Percentiles rank a stretch among this genome's conserved stretches.
Evolutionary conservation across 2,113 vertebrate genomes (phyloP).

Genomic region (Daphoenositta chrysoptera): DNA sequence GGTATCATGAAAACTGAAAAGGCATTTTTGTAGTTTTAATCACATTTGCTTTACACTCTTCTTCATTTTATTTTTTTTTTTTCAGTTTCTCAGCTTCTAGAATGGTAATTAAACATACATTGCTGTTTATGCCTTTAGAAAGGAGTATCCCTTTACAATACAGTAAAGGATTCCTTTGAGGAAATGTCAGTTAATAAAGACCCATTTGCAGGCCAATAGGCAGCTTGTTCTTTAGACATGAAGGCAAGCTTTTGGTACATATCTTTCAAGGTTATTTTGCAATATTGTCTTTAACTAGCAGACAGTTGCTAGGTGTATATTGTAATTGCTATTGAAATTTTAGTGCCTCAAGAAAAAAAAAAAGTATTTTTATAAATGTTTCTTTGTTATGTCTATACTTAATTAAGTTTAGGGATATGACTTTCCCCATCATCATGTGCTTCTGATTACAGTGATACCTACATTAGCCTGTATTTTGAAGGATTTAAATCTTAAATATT

Average conservation of each 20-base stretch:
- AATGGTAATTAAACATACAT: neutral
- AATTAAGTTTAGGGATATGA: constrained; percentile 13
- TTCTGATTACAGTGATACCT: constrained; percentile 46
- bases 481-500: constrained; percentile 21
- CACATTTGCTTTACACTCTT: neutral
- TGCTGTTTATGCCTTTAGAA: neutral
- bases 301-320: neutral
- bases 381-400: constrained; percentile 45
- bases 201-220: neutral
- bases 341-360: neutral
- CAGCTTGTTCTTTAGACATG: neutral
- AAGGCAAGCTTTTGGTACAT: neutral
- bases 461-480: neutral
- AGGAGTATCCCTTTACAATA: no score
- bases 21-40: neutral
- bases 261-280: neutral
- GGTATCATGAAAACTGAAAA: neutral
- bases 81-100: neutral
- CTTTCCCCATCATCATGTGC: constrained; percentile 4
- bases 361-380: neutral
- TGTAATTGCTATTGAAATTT: neutral
- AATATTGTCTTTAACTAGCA: neutral
- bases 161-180: neutral
- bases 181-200: neutral
- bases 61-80: neutral